These are phyloP conservation scores for Caretta caretta DNA, from an alignment of 2,113 vertebrate genomes.

Conservation along the genomic window DNA sequence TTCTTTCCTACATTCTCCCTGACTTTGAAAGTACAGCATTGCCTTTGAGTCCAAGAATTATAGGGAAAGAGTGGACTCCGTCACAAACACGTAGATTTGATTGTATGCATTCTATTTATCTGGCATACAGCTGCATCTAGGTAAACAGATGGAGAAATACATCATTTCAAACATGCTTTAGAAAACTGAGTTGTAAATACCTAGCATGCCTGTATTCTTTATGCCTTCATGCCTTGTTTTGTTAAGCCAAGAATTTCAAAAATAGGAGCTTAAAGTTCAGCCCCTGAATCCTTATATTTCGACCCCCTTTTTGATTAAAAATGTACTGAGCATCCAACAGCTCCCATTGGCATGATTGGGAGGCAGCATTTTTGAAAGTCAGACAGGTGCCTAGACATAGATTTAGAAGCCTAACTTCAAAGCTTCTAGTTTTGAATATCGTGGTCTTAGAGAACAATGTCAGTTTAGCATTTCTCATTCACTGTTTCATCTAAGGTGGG, in stretches of 20 bases:
- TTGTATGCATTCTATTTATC: background rate
- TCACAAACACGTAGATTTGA: background rate
- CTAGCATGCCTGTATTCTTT: background rate
- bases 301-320: background rate
- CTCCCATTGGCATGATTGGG: background rate
- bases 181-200: background rate
- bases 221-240: background rate
- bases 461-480: background rate
- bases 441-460: background rate
- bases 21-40: background rate
- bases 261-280: background rate
- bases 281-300: background rate
- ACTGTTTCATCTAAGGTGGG: background rate
- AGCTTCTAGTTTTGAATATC: background rate
- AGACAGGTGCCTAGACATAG: background rate
- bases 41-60: background rate
- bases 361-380: background rate
- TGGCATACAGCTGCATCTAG: background rate
- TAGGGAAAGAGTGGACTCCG: background rate
- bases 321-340: background rate
- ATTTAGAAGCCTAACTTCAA: background rate
- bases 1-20: background rate
- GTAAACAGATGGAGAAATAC: background rate
- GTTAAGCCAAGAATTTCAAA: background rate
- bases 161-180: background rate